Evolutionary conservation across 2,797 vertebrate species (phyloP).

Genomic region (Glyptemys insculpta): DNA sequence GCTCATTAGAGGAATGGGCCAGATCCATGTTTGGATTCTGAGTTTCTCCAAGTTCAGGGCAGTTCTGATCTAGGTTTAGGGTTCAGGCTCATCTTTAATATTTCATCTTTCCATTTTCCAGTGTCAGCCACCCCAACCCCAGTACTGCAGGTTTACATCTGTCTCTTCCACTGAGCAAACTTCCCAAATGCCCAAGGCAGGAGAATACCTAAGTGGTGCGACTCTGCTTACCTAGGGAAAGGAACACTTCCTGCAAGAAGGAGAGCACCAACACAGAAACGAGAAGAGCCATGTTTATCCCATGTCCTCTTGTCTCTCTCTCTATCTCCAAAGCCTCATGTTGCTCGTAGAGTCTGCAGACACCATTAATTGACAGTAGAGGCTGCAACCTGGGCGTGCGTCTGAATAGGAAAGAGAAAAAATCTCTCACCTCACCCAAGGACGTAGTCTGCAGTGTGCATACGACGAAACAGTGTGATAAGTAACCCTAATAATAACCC

Average conservation of each 20-base stretch:
- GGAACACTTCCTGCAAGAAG: not conserved
- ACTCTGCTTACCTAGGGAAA: not conserved
- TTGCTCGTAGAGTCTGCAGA: not conserved
- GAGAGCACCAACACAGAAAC: not conserved
- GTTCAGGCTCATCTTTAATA: not conserved
- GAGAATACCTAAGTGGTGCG: not conserved
- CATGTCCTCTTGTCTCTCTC: not conserved
- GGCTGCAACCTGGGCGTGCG: not conserved
- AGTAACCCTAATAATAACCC: not conserved
- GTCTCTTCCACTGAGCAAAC: not conserved
- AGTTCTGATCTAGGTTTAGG: not conserved
- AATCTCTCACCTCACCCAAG: not conserved
- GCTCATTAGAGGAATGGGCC: not conserved
- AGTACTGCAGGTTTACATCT: not conserved
- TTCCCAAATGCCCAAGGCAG: not conserved
- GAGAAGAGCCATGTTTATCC: not conserved
- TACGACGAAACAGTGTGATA: not conserved
- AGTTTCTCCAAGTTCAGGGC: not conserved
- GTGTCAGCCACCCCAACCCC: not conserved
- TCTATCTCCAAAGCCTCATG: not conserved
- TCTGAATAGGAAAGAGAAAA: not conserved
- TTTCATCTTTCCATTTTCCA: not conserved
- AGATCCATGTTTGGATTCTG: not conserved
- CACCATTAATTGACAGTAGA: not conserved
- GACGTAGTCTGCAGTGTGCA: not conserved